Evolutionary conservation across 2,888 invertebrate species (phyloP).

Genomic region (Drepana falcataria): DNA sequence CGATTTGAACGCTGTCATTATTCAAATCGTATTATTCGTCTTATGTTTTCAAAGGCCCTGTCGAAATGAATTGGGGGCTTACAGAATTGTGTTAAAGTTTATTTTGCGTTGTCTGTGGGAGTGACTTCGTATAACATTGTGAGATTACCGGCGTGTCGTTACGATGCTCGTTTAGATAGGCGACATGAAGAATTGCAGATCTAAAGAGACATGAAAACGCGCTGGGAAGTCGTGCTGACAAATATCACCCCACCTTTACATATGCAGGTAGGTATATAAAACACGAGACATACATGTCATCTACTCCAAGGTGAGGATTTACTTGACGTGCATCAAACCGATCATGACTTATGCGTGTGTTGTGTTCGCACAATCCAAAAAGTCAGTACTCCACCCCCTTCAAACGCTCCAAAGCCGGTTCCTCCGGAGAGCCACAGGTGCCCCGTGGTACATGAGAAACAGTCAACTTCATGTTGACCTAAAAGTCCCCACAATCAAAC

Average conservation of each 20-base stretch:
- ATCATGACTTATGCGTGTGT: too few species aligned
- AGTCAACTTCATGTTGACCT: too few species aligned
- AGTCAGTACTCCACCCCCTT: too few species aligned
- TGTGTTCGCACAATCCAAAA: too few species aligned
- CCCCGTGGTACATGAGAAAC: too few species aligned
- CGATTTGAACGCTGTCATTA: conserved; percentile 29
- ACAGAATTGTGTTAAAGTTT: conserved; percentile 24
- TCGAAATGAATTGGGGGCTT: conserved; percentile 20
- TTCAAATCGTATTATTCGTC: conserved; percentile 40
- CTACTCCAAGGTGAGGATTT: too few species aligned
- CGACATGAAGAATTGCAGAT: conserved; percentile 71
- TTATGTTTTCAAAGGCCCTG: conserved; percentile 17
- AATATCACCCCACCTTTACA: conserved; percentile 6
- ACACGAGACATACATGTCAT: background rate
- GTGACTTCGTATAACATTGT: conserved; percentile 43
- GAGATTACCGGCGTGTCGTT: conserved; percentile 73
- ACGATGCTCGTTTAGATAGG: conserved; percentile 76
- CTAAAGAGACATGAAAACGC: conserved; percentile 51
- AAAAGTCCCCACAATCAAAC: too few species aligned
- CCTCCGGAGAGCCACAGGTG: too few species aligned
- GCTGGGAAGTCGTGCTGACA: conserved; percentile 28
- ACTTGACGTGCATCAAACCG: too few species aligned
- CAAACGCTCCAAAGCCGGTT: too few species aligned
- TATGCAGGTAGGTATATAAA: conserved; percentile 2
- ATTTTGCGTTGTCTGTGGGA: conserved; percentile 25